These are phyloP conservation scores for Tragelaphus scriptus DNA, from an alignment of 2,113 vertebrate genomes.

Conservation along the genomic window DNA sequence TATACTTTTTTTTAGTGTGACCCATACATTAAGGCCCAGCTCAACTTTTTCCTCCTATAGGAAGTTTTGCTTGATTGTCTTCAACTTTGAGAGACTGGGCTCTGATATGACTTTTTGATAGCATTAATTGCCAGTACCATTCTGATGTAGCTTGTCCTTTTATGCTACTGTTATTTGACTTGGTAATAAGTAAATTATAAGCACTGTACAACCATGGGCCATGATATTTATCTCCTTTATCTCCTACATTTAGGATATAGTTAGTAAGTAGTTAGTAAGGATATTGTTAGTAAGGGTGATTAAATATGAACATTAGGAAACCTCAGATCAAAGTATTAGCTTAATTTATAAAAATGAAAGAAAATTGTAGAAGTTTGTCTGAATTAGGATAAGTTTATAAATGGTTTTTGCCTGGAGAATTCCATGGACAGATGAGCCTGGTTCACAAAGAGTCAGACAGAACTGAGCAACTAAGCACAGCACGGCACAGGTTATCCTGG, in stretches of 20 bases:
- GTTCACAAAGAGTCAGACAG: background rate
- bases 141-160: slow-evolving; percentile 12
- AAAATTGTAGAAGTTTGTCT: background rate
- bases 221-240: slow-evolving; percentile 14
- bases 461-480: background rate
- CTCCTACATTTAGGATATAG: background rate
- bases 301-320: background rate
- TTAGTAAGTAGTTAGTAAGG: background rate
- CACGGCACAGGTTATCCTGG: background rate
- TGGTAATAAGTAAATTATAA: slow-evolving; percentile 2
- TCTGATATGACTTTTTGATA: background rate
- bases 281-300: background rate
- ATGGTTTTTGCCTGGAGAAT: background rate
- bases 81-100: background rate
- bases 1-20: background rate
- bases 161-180: background rate
- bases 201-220: background rate
- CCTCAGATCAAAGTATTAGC: background rate
- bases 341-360: slow-evolving; percentile 25
- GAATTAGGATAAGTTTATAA: background rate
- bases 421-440: background rate
- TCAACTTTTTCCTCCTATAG: background rate
- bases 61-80: background rate
- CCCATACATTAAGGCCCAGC: background rate
- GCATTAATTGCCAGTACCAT: background rate